Conservation (phyloP, 2,113 vertebrate genomes). For the Bos javanicus region DNA sequence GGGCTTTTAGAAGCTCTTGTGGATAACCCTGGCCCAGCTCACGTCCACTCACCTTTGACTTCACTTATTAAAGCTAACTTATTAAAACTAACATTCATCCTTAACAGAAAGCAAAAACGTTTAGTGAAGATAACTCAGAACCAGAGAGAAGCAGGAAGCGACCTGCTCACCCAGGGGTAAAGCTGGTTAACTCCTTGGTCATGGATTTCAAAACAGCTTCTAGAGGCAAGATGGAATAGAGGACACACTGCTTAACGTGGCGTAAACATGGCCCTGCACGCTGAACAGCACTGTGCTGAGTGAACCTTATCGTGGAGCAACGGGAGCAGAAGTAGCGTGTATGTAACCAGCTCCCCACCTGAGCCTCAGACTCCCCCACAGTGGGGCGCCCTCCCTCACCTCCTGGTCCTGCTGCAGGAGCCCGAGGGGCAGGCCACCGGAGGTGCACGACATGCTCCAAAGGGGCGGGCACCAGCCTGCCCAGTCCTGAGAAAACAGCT, state of each 20-base stretch:
- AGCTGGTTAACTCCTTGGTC: not conserved
- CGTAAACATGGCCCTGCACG: not conserved
- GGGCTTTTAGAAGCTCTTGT: not conserved
- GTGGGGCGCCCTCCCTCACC: accelerated
- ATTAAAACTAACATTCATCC: not conserved
- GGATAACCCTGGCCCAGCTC: not conserved
- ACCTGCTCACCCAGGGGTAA: not conserved
- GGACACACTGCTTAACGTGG: not conserved
- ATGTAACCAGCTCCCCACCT: not conserved
- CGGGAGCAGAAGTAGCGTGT: not conserved
- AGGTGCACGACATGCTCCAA: not conserved
- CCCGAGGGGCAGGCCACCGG: accelerated
- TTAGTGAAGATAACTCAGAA: not conserved
- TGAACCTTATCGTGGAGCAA: not conserved
- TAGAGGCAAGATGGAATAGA: not conserved
- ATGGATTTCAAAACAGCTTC: not conserved
- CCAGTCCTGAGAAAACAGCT: not conserved
- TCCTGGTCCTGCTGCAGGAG: accelerated
- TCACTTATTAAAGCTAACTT: not conserved
- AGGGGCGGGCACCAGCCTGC: not conserved
- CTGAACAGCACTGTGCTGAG: not conserved
- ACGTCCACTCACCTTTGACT: not conserved
- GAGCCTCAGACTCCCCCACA: not conserved
- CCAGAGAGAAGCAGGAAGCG: not conserved
- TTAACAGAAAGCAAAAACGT: not conserved